Evolutionary conservation across 1,140 invertebrate species (phyloP).

Genomic region (Papilio xuthus): DNA sequence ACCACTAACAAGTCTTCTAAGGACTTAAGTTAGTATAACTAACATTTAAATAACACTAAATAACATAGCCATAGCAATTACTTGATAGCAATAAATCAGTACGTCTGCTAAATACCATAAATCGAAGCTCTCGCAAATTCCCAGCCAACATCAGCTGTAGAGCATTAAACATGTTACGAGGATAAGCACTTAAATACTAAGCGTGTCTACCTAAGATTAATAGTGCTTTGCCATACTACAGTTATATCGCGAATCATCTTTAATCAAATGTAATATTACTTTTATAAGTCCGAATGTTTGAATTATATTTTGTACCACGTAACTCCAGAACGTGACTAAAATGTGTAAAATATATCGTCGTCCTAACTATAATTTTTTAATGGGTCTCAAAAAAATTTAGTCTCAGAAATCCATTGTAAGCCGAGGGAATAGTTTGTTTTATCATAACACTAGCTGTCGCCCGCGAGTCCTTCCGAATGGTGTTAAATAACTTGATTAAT

Average conservation of each 20-base stretch:
- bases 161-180: background rate
- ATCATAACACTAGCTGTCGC: too few relatives aligned
- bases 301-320: too few relatives aligned
- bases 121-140: slow-evolving; percentile 23
- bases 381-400: too few relatives aligned
- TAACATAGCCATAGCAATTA: background rate
- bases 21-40: background rate
- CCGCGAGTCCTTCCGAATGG: too few relatives aligned
- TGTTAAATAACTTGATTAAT: too few relatives aligned
- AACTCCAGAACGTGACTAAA: too few relatives aligned
- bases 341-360: too few relatives aligned
- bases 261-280: slow-evolving; percentile 2
- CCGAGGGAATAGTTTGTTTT: too few relatives aligned
- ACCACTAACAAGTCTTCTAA: too few relatives aligned
- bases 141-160: background rate
- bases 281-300: too few relatives aligned
- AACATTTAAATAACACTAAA: background rate
- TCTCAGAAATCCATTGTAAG: too few relatives aligned
- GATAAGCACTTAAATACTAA: slow-evolving; percentile 16
- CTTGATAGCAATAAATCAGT: background rate
- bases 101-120: slow-evolving; percentile 5
- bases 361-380: too few relatives aligned
- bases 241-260: background rate
- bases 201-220: background rate
- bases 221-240: background rate